Evolutionary conservation across 2,113 vertebrate genomes (phyloP), one percentile per base, ranked within the genome.

Genomic region (Lates calcarifer): DNA sequence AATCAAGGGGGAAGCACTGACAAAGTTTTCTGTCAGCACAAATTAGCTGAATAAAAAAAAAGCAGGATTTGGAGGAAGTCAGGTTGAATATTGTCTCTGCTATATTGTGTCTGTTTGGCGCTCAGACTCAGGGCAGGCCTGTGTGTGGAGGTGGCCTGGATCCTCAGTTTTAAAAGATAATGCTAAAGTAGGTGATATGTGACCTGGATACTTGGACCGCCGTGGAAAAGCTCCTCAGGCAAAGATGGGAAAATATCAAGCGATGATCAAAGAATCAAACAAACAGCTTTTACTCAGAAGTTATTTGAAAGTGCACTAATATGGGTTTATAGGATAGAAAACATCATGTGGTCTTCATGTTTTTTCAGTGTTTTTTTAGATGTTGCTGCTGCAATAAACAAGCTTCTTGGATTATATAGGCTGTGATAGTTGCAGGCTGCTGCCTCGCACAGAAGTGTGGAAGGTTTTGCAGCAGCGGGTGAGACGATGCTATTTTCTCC

Each of bases 141-240:
- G 13, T 67, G 55, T 69, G 70, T 79, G 77, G 75, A 83, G 76
- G 49, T 90, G 89, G 74, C 88, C 88, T 90, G 76, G 82, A 90
- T 92, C 79, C 56, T 76, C 49, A 53, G 51, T 56, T 91, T 89
- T 85, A 79, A 88, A 20, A 66, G 62, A 78, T 79, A 57, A 77
- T 7, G 26, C 71, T 70, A 83, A 89, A 91, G 81, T 85, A 79
- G 90, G 83, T 84, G 88, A 84, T 75, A 56, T 89, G 88, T 92
- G 87, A 90, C 90, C 84, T 90, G 88, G 82, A 92, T 88, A 79
- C 51, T 71, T 47, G 73, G 72, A 56, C 14, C 2, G 74, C 64
- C 37, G 26, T 41, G 56, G 83, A 91, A 84, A 91, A 88, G 79
- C 82, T 88, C 90, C 85, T 74, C 72, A 39, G 90, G 82, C 82